phyloP scores from a whole-genome alignment of 2,888 invertebrate genomes.

The Pseudococcus jackbeardsleyi region DNA sequence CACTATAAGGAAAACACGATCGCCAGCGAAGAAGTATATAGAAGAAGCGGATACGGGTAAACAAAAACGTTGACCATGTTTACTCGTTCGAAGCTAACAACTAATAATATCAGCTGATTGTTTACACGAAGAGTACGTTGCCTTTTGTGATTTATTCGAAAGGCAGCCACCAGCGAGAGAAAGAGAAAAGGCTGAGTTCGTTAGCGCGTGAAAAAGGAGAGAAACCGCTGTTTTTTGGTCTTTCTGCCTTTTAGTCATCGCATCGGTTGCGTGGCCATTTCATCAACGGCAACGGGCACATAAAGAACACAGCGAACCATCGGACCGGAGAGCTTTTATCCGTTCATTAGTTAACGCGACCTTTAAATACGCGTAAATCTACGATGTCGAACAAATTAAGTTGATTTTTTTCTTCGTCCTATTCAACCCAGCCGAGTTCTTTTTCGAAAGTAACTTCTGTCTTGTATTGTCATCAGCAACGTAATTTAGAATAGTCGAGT shows the following conservation, averaged over 20 bases:
- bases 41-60: background rate
- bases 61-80: constrained; percentile 43
- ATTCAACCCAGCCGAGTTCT: no score
- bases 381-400: background rate
- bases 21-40: background rate
- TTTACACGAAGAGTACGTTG: constrained; percentile 17
- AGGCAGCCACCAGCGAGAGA: background rate
- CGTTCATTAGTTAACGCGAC: constrained; percentile 30
- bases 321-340: background rate
- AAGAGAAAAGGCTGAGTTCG: constrained; percentile 30
- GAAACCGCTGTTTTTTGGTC: constrained; percentile 47
- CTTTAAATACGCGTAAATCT: constrained; percentile 7
- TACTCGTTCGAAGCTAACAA: constrained; percentile 54
- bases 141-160: constrained; percentile 45
- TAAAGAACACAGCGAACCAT: background rate
- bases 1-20: background rate
- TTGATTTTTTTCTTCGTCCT: background rate
- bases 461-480: background rate
- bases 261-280: constrained; percentile 39
- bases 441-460: background rate
- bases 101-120: constrained; percentile 52
- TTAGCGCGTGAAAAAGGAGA: constrained; percentile 47
- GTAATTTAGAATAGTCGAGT: background rate
- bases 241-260: constrained; percentile 19
- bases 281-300: background rate